A percentile compares a stretch with the other conserved stretches of the same genome.
These are phyloP conservation scores for Mantis religiosa DNA, from an alignment of 2,888 invertebrate genomes.

Conservation along the genomic window DNA sequence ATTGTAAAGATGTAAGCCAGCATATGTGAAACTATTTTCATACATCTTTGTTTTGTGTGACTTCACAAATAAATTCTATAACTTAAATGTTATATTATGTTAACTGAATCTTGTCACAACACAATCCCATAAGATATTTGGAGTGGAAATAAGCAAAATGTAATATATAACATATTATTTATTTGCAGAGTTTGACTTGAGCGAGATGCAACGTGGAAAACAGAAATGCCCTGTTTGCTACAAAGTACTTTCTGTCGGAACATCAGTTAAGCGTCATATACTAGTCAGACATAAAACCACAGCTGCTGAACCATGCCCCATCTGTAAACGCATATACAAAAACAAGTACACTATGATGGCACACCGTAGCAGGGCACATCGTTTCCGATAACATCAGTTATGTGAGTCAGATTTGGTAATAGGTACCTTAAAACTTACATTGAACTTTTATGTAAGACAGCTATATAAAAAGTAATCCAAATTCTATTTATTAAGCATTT, in stretches of 20 bases:
- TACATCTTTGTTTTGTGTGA: too few species aligned
- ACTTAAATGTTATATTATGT: not conserved
- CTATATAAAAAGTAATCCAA: not conserved
- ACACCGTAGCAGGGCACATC: conserved; percentile 29
- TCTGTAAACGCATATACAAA: conserved; percentile 30
- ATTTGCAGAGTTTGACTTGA: not conserved
- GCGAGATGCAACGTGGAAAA: not conserved
- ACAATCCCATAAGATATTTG: not conserved
- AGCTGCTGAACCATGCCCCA: conserved; percentile 22
- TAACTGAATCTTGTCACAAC: not conserved
- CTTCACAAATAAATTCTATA: too few species aligned
- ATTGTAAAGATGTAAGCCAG: too few species aligned
- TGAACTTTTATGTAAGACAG: not conserved
- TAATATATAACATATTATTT: not conserved
- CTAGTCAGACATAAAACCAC: conserved; percentile 21
- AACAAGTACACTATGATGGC: conserved; percentile 32
- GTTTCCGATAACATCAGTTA: not conserved
- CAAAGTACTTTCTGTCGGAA: conserved; percentile 23
- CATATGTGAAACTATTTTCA: too few species aligned
- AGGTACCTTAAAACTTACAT: not conserved
- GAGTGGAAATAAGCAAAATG: too few species aligned
- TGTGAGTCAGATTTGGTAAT: not conserved
- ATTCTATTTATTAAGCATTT: not conserved
- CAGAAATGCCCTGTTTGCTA: conserved; percentile 21
- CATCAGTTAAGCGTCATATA: conserved; percentile 30